Evolutionary conservation across 2,797 vertebrate genomes (phyloP).

Genomic region (Galagoides demidoff): DNA sequence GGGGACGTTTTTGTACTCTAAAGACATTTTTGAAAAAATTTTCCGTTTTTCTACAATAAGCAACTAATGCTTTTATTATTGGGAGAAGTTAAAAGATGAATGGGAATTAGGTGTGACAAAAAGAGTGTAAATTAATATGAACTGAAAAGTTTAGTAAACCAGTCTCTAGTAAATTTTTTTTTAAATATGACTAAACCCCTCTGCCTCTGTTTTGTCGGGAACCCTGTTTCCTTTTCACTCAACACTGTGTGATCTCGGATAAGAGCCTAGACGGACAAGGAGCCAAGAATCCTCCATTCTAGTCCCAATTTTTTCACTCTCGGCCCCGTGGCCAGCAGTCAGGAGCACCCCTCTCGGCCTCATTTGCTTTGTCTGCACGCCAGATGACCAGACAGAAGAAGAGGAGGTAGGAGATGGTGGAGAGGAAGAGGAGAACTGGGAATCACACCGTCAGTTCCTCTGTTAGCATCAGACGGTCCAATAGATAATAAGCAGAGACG

Average conservation of each 20-base stretch:
- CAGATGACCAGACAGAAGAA: neutral
- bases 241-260: neutral
- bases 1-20: neutral
- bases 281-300: neutral
- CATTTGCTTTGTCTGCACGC: neutral
- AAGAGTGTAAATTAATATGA: neutral
- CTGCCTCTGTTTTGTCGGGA: neutral
- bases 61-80: conserved; percentile 39
- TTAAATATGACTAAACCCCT: neutral
- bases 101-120: neutral
- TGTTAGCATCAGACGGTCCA: neutral
- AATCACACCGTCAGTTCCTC: neutral
- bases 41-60: neutral
- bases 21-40: neutral
- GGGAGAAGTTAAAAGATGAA: conserved; percentile 7
- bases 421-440: neutral
- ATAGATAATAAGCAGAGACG: neutral
- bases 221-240: neutral
- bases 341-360: neutral
- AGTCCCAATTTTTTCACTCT: neutral
- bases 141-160: conserved; percentile 48
- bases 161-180: neutral
- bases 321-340: no score
- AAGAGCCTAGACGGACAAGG: neutral
- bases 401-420: neutral